Evolutionary conservation across 2,797 vertebrate genomes (phyloP).

Genomic region (Rousettus madagascariensis): DNA sequence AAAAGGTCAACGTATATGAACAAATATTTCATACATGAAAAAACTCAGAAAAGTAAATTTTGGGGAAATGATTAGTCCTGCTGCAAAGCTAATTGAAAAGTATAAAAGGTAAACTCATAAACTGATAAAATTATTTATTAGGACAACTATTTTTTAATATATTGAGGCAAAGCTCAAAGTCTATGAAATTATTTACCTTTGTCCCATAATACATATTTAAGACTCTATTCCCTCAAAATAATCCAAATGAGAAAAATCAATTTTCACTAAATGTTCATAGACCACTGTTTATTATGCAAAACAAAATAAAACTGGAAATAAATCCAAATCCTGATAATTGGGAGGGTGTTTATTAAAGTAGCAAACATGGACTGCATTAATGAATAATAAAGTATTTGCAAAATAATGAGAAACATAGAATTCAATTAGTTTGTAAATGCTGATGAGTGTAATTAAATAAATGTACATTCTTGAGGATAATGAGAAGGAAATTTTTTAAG

Average conservation of each 20-base stretch:
- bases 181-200: slow-evolving; percentile 26
- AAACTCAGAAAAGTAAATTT: slow-evolving; percentile 9
- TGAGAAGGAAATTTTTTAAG: background rate
- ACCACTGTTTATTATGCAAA: slow-evolving; percentile 1
- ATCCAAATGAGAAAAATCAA: slow-evolving; percentile 24
- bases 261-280: background rate
- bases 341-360: background rate
- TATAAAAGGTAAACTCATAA: slow-evolving; percentile 29
- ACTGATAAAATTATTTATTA: slow-evolving; percentile 19
- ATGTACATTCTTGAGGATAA: background rate
- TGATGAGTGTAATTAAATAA: background rate
- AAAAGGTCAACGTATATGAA: background rate
- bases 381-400: background rate
- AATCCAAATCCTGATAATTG: background rate
- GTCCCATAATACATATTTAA: background rate
- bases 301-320: slow-evolving; percentile 38
- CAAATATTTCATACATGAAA: background rate
- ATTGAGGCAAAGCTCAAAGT: background rate
- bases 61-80: background rate
- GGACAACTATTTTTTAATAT: background rate
- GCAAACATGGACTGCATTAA: background rate
- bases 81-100: slow-evolving; percentile 1
- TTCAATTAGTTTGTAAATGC: slow-evolving; percentile 17
- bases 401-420: slow-evolving; percentile 38
- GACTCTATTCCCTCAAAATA: slow-evolving; percentile 30